Evolutionary conservation across 2,113 vertebrate species (phyloP), one percentile per base, ranked within the genome.

Genomic region (Lota lota): DNA sequence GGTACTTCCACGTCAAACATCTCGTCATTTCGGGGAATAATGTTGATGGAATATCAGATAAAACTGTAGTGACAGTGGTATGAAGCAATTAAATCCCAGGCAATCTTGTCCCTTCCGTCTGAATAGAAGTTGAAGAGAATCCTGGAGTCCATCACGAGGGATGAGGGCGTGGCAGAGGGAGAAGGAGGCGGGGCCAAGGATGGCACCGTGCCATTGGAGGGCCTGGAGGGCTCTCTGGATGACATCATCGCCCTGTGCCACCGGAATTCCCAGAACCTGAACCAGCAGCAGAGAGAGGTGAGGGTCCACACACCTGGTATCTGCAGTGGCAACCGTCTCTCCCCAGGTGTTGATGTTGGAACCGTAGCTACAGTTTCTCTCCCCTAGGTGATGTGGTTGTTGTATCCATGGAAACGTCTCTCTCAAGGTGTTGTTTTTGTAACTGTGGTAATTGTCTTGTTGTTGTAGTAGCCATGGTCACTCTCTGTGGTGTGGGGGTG

Each of bases 231-330:
- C 40, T 92, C 89, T 12, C 83, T 95, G 61, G 82, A 88, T 58
- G 93, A 95, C 83, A 93, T 95, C 20, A 94, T 95, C 67, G 87
- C 88, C 59, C 89, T 99, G 71, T 98, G 95, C 88, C 93, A 94
- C 76, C 94, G 94, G 62, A 96, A 93, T 84, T 98, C 95, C 1
- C 89, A 94, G 33, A 93, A 80, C 69, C 91, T 98, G 65, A 88
- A 94, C 84, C 95, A 94, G 82, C 92, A 95, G 28, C 94, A 98
- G 61, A 91, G 93, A 91, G 95, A 99, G 94, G 97, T 99, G n/a
- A 58, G 40, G 40, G 40, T 1, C 40, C 40, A 47, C 40, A 47
- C 12, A 14, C 40, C 40, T 47, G 10, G 40, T 33, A 4, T 6
- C 28, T 33, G 28, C 28, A 33, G 28, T 33, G 28, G 28, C 4